Evolutionary conservation across 2,797 vertebrate genomes (phyloP), one percentile per base, ranked within the genome.

Genomic region (Sebastes trivittatus): DNA sequence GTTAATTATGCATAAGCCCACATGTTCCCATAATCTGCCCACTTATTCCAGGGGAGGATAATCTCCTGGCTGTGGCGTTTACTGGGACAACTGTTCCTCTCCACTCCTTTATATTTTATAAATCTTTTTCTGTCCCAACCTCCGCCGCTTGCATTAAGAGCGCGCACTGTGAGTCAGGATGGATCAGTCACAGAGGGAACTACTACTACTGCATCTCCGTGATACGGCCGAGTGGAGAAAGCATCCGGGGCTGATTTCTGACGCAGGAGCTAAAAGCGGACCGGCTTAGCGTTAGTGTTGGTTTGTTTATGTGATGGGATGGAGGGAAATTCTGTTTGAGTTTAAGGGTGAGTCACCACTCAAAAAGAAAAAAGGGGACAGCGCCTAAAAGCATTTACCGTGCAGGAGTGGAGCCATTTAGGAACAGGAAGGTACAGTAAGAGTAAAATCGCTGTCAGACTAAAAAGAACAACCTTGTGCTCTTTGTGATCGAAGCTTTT

Each of bases 21-120:
- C 94, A 96, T 95, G 94, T 95, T 95, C 83, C 85, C 85, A 93
- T 95, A 95, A 95, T 95, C 91, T 92, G 84, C 85, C 94, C 94
- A 94, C 94, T 96, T 95, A 93, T 88, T 90, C 87, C n/a, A 82
- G 81, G 81, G 81, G 75, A 87, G 87, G 79, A 91, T 88, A 91
- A 80, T 89, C 89, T 93, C 86, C 72, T 78, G 85, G 88, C 81
- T 66, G 85, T 81, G 87, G 87, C 87, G 68, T 93, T 93, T 92
- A 93, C 91, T 54, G 88, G 92, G 93, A 93, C 85, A 94, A 94
- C 91, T 86, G 82, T 88, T 92, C 89, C 85, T 73, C 88, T 86
- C 66, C 83, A 25, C 52, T 90, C 86, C 52, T 95, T 90, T 94
- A 96, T 96, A 94, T 95, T 95, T 96, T 87, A 96, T 95, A 91